Conservation (phyloP, 2,888 invertebrate genomes). For the Chymomyza caudatula region DNA sequence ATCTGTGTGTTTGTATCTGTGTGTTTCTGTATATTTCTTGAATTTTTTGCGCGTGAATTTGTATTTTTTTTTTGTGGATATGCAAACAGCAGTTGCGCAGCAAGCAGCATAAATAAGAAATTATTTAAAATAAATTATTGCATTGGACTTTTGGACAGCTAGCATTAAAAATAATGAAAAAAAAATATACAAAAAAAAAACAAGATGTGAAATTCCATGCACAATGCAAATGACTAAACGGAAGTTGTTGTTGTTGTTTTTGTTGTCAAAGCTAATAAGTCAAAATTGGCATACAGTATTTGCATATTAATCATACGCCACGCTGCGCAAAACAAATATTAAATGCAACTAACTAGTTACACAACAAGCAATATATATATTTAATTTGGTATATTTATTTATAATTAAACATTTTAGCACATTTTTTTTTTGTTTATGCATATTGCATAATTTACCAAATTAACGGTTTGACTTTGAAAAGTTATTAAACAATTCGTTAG, state of each 20-base stretch:
- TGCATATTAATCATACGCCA: neutral
- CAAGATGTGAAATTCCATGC: neutral
- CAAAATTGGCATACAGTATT: neutral
- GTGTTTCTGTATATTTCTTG: slow-evolving; percentile 2
- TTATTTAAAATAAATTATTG: neutral
- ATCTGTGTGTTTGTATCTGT: slow-evolving; percentile 34
- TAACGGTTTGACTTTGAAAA: neutral
- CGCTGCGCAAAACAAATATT: slow-evolving; percentile 2
- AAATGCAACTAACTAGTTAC: neutral
- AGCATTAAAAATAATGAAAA: neutral
- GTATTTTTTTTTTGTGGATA: slow-evolving; percentile 5
- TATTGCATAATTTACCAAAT: neutral
- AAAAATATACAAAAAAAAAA: neutral
- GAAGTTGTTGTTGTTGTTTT: slow-evolving; percentile 21
- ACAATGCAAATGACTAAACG: neutral
- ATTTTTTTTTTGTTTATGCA: neutral
- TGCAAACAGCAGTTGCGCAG: slow-evolving; percentile 6
- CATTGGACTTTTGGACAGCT: neutral
- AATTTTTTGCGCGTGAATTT: slow-evolving; percentile 1
- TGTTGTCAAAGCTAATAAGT: slow-evolving; percentile 9
- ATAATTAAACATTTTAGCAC: neutral
- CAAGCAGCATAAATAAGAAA: neutral
- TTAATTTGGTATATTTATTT: neutral
- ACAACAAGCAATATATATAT: neutral
- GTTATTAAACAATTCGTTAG: neutral